Percentiles rank a stretch among this genome's conserved stretches.
Evolutionary conservation across 2,888 invertebrate species (phyloP).

Genomic region (Synergus umbraculus): DNA sequence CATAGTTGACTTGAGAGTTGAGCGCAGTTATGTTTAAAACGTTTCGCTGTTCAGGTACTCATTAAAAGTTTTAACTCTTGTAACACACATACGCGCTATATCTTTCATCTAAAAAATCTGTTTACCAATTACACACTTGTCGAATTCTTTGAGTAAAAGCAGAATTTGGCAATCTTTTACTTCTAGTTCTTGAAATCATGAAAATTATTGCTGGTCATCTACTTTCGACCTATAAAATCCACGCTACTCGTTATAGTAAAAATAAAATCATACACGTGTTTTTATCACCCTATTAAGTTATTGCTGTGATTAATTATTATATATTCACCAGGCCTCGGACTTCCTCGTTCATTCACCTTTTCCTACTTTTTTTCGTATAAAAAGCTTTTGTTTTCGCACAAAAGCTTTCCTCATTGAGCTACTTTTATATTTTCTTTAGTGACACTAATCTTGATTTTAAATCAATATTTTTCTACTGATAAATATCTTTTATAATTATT

Average conservation of each 20-base stretch:
- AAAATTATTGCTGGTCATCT: neutral
- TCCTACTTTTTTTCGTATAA: neutral
- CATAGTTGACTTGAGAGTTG: constrained; percentile 30
- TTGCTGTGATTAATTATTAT: neutral
- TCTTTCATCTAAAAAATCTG: neutral
- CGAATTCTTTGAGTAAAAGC: neutral
- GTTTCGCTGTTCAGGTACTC: neutral
- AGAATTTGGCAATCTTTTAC: neutral
- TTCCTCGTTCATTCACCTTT: neutral
- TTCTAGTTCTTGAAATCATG: neutral
- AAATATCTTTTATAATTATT: too few relatives aligned
- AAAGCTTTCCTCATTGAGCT: too few relatives aligned
- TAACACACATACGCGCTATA: neutral
- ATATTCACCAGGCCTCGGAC: neutral
- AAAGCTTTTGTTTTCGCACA: too few relatives aligned
- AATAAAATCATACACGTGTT: too few relatives aligned
- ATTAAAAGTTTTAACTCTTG: constrained; percentile 7
- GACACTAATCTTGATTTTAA: too few relatives aligned
- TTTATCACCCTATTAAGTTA: neutral
- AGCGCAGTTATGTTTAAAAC: constrained; percentile 27
- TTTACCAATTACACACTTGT: constrained; percentile 12
- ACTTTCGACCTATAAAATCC: neutral
- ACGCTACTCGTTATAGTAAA: too few relatives aligned
- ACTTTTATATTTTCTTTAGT: too few relatives aligned
- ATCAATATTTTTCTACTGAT: too few relatives aligned